phyloP scores from a whole-genome alignment of 1,140 invertebrate species.

The Bombyx mori region DNA sequence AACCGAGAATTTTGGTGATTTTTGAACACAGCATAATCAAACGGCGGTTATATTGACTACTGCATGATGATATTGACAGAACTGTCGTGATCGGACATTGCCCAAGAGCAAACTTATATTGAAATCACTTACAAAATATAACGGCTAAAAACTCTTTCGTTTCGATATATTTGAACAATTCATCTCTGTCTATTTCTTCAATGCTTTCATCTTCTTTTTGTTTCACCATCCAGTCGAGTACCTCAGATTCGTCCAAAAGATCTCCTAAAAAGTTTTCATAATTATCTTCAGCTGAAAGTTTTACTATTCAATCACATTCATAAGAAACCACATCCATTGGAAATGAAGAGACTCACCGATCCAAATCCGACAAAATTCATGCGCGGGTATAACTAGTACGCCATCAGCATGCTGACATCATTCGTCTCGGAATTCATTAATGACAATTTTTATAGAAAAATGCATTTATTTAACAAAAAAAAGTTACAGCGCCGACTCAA shows the following conservation, averaged over 20 bases:
- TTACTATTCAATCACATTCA: constrained; percentile 23
- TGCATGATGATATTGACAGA: too few species aligned
- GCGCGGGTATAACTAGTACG: constrained; percentile 54
- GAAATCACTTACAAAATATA: constrained; percentile 87
- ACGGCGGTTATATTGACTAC: too few species aligned
- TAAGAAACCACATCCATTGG: constrained; percentile 70
- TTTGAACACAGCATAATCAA: too few species aligned
- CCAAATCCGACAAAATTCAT: constrained; percentile 59
- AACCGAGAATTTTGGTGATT: too few species aligned
- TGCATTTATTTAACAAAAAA: constrained; percentile 68
- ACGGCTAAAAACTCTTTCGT: constrained; percentile 94
- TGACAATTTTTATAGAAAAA: constrained; percentile 59
- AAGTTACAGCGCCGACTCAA: constrained; percentile 55
- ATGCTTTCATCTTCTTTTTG: constrained; percentile 95
- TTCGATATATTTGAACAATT: constrained; percentile 81
- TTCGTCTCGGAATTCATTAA: constrained; percentile 57
- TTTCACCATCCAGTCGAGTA: constrained; percentile 91
- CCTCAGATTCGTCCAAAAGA: constrained; percentile 86
- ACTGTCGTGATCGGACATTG: too few species aligned
- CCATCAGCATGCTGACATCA: constrained; percentile 68
- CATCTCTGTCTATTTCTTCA: not conserved
- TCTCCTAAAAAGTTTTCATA: constrained; percentile 78
- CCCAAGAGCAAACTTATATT: not conserved
- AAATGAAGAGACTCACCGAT: constrained; percentile 54
- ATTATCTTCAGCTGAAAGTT: constrained; percentile 41